These are phyloP conservation scores for Hybos culiciformis DNA, from an alignment of 2,888 invertebrate species.

Conservation along the genomic window DNA sequence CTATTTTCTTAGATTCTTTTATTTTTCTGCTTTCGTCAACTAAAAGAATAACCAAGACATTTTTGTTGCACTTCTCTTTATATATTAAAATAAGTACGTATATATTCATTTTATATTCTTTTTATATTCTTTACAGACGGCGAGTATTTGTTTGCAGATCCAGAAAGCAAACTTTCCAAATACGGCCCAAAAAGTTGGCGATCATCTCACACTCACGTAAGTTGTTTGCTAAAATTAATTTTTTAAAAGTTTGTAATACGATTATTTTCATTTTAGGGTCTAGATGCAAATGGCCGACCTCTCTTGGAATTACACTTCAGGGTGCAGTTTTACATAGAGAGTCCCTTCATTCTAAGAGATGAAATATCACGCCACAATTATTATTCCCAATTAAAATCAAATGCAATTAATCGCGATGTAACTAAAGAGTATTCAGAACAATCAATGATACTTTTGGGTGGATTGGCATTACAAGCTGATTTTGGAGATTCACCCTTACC, in stretches of 20 bases:
- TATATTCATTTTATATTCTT: not conserved
- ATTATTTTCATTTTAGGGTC: slow-evolving; percentile 45
- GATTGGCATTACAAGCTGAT: slow-evolving; percentile 85
- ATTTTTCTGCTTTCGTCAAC: too few relatives aligned
- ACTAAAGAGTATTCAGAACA: slow-evolving; percentile 41
- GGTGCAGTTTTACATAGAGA: slow-evolving; percentile 89
- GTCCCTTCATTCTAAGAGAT: slow-evolving; percentile 78
- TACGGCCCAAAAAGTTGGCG: slow-evolving; percentile 95
- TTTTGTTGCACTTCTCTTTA: too few relatives aligned
- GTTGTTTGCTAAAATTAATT: slow-evolving; percentile 30
- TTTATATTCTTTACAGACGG: slow-evolving; percentile 65
- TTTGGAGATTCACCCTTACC: slow-evolving; percentile 62
- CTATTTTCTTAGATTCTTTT: too few relatives aligned
- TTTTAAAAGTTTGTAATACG: not conserved
- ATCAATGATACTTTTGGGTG: slow-evolving; percentile 67
- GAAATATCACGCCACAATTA: slow-evolving; percentile 86
- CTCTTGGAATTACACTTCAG: slow-evolving; percentile 79
- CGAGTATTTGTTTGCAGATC: slow-evolving; percentile 90
- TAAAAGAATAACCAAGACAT: too few relatives aligned
- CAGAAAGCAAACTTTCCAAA: slow-evolving; percentile 89
- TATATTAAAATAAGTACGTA: too few relatives aligned
- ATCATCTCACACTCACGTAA: slow-evolving; percentile 80
- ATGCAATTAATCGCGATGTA: slow-evolving; percentile 56
- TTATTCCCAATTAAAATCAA: slow-evolving; percentile 87
- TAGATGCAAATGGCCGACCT: slow-evolving; percentile 82